A percentile compares a stretch with the other conserved stretches of the same genome.
phyloP scores from a whole-genome alignment of 2,797 vertebrate species.

The Notolepis coatsorum region DNA sequence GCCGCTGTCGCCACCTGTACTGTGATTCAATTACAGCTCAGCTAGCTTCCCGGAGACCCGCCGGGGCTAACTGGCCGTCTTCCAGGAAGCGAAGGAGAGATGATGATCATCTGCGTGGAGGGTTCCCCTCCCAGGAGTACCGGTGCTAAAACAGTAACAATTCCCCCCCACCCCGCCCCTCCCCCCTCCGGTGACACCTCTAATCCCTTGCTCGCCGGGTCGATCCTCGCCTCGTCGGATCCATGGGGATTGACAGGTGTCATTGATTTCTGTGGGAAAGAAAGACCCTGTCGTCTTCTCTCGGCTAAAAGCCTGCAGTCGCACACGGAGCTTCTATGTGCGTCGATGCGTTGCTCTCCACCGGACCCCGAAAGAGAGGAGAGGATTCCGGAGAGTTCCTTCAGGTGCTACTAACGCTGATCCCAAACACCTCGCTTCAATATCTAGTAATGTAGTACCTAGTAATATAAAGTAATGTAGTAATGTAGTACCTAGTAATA shows the following conservation, averaged over 20 bases:
- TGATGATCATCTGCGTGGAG: conserved; percentile 36
- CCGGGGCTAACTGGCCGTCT: conserved; percentile 47
- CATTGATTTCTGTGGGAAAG: conserved; percentile 82
- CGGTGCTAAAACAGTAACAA: conserved; percentile 39
- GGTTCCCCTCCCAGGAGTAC: conserved; percentile 61
- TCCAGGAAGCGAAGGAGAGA: conserved; percentile 47
- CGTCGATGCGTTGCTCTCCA: not conserved
- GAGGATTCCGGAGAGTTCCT: no score
- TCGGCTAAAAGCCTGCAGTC: conserved; percentile 53
- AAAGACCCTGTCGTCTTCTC: conserved; percentile 58
- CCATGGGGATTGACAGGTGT: conserved; percentile 76
- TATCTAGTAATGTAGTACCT: not conserved
- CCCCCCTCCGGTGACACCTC: conserved; percentile 36
- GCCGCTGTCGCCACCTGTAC: conserved; percentile 57
- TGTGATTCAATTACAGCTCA: conserved; percentile 65
- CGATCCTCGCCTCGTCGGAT: conserved; percentile 58
- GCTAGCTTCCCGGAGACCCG: conserved; percentile 60
- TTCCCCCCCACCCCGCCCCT: not conserved
- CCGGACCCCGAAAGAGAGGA: not conserved
- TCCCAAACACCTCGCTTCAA: no score
- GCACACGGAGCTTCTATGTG: not conserved
- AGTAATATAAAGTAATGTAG: no score
- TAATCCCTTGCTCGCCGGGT: conserved; percentile 66
- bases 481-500: no score
- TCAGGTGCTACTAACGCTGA: no score